Base-by-base conservation (phyloP, 2,888 invertebrate genomes). In the Pollenia griseotomentosa region DNA sequence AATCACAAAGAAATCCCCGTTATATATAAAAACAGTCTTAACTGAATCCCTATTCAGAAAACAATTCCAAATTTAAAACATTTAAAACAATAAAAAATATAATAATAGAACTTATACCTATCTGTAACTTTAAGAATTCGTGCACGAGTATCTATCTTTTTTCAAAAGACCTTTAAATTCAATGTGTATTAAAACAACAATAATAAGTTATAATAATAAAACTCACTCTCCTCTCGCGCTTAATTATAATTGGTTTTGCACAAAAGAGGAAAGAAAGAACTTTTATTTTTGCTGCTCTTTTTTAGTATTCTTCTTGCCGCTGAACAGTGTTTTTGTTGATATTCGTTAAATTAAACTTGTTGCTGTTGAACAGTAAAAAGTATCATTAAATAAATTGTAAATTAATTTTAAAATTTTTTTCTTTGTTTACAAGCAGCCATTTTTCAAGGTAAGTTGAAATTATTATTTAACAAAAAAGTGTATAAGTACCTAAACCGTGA, bases 381-480 rank as follows among this genome's bases (percentile, higher is more conserved):
- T 55, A 71, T 44, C 8, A 59, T 19, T 51, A 12, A 71, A 51
- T 70, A 59, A 65, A 46, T n/a, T 51, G 11, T 6, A 44, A 71
- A 81, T 61, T 82, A 71, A 79, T 79, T 42, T 57, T 46, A 44
- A 19, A 77, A 42, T 71, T 1, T 73, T 68, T 23, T 74, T 57
- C 16, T 65, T 2, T 65, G 33, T 65, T 83, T 77, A 40, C 82
- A 86, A 74, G 83, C 86, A 83, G 79, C 79, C 10, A 70, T 86
- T 65, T 83, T 86, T 65, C 79, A 83, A 83, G 86, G 86, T 87
- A 87, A 83, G 86, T 87, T 55, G 8, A 19, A 51, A 48, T 4
- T 57, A 16, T 51, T 23, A 55, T 23, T 53, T 33, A 33, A 33
- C 33, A 33, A 55, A 59, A 44, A n/a, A 66, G 0, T 44, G 42